phyloP scores from a whole-genome alignment of 2,797 vertebrate species.

The Poliocrania exsul region DNA sequence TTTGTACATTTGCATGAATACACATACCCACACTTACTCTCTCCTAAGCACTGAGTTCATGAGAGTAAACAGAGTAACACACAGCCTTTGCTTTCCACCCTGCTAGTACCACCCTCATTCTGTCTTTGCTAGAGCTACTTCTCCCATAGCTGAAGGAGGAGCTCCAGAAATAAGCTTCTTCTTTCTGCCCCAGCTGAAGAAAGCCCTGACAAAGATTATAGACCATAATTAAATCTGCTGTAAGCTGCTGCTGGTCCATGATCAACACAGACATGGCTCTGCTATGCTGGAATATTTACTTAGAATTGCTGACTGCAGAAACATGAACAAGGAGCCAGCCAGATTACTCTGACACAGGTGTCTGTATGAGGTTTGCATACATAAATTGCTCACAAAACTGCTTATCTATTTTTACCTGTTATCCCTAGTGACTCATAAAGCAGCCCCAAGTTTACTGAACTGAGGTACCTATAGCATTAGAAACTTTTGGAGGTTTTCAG shows the following conservation, averaged over 20 bases:
- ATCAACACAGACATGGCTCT: background rate
- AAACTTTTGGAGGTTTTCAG: background rate
- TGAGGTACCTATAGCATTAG: background rate
- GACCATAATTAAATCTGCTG: background rate
- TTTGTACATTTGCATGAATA: background rate
- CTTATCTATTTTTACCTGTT: background rate
- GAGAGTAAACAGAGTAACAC: background rate
- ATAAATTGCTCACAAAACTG: background rate
- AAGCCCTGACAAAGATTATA: background rate
- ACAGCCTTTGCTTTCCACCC: background rate
- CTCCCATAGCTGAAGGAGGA: background rate
- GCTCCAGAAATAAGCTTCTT: background rate
- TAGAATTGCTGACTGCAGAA: background rate
- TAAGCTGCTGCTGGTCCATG: background rate
- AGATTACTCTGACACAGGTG: accelerated
- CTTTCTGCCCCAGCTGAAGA: background rate
- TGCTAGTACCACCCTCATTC: background rate
- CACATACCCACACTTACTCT: background rate
- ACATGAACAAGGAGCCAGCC: background rate
- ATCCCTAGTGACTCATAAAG: background rate
- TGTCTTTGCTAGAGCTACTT: background rate
- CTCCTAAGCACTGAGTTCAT: background rate
- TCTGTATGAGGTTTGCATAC: background rate
- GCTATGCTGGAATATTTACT: background rate
- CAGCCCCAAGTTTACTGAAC: background rate